These are phyloP conservation scores for Blastobasis adustella DNA, from an alignment of 2,888 invertebrate genomes.

Conservation along the genomic window DNA sequence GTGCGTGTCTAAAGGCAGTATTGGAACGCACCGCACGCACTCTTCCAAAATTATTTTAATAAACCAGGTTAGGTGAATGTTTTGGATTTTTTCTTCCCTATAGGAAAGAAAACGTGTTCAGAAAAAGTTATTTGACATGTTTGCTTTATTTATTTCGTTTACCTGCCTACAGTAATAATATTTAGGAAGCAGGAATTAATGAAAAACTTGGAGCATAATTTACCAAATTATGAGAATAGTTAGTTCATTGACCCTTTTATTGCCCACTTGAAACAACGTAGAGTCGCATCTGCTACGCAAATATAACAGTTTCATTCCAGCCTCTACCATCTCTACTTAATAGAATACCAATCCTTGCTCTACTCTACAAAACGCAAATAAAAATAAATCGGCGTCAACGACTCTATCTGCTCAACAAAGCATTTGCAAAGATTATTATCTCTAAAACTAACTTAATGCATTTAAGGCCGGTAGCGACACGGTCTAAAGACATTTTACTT, in stretches of 20 bases:
- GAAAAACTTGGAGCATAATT: too few species aligned
- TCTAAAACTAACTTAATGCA: conserved; percentile 72
- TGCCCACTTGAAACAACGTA: too few species aligned
- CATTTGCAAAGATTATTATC: conserved; percentile 72
- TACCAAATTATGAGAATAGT: too few species aligned
- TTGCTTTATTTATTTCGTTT: not conserved
- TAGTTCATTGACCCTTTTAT: too few species aligned
- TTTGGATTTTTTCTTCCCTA: conserved; percentile 42
- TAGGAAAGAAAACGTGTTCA: conserved; percentile 24
- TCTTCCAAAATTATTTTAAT: conserved; percentile 68
- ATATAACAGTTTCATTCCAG: too few species aligned
- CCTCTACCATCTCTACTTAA: too few species aligned
- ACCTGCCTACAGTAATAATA: too few species aligned
- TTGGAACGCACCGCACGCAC: conserved; percentile 61
- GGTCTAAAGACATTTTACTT: conserved; percentile 63
- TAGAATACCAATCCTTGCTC: too few species aligned
- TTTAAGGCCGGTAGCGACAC: conserved; percentile 72
- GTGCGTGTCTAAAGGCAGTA: conserved; percentile 59
- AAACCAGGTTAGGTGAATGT: conserved; percentile 63
- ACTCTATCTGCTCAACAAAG: conserved; percentile 70
- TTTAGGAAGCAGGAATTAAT: too few species aligned
- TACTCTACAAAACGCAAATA: conserved; percentile 51
- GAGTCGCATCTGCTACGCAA: too few species aligned
- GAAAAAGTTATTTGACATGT: conserved; percentile 12
- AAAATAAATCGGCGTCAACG: conserved; percentile 69